These are phyloP conservation scores for Portunus trituberculatus DNA, from an alignment of 1,140 invertebrate species.

Conservation along the genomic window DNA sequence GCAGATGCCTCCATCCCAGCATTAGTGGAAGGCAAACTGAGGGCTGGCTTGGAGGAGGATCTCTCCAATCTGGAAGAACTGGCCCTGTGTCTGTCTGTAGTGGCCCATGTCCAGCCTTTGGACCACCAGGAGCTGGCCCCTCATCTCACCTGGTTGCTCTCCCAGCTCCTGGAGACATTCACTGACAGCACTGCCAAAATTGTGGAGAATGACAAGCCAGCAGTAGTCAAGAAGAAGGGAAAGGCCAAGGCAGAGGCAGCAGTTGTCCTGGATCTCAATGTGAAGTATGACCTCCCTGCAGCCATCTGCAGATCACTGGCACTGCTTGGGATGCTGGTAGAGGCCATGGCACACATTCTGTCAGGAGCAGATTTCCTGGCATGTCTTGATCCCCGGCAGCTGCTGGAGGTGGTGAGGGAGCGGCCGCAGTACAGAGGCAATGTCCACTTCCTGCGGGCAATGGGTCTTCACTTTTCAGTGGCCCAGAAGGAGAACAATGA, in stretches of 20 bases:
- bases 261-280: conserved; percentile 55
- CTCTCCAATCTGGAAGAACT: conserved; percentile 80
- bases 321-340: conserved; percentile 82
- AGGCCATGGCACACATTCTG: conserved; percentile 83
- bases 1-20: conserved; percentile 27
- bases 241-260: neutral
- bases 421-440: conserved; percentile 75
- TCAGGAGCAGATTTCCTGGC: conserved; percentile 81
- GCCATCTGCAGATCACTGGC: conserved; percentile 81
- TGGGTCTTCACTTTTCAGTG: conserved; percentile 79
- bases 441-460: conserved; percentile 78
- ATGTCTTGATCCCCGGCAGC: conserved; percentile 68
- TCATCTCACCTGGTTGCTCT: conserved; percentile 62
- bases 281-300: conserved; percentile 78
- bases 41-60: conserved; percentile 62
- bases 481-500: conserved; percentile 72
- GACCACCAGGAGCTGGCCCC: conserved; percentile 77
- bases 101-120: conserved; percentile 83
- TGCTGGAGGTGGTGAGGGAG: conserved; percentile 78
- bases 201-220: conserved; percentile 44
- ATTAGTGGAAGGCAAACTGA: conserved; percentile 53
- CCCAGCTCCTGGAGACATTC: conserved; percentile 46
- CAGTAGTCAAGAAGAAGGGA: neutral
- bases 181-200: conserved; percentile 51
- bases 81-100: conserved; percentile 83